A percentile compares a stretch with the other conserved stretches of the same genome.
Conservation (phyloP, 2,888 invertebrate genomes). For the Morpho helenor region DNA sequence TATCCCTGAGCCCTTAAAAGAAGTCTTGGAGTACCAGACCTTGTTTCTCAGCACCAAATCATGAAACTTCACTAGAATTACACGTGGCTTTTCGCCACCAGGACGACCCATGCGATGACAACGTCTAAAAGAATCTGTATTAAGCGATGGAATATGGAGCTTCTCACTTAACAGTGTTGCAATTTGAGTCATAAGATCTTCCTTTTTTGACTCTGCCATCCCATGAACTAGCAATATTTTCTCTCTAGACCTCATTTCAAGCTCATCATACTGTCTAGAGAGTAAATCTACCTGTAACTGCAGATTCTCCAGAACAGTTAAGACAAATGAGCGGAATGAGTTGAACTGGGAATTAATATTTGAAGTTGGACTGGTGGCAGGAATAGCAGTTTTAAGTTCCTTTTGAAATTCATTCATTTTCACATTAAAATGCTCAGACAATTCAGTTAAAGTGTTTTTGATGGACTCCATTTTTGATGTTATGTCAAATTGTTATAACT, state of each 20-base stretch:
- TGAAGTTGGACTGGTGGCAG: conserved; percentile 8
- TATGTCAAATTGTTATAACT: neutral
- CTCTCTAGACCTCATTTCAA: neutral
- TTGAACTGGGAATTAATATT: conserved; percentile 1
- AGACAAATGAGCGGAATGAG: neutral
- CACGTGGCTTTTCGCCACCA: neutral
- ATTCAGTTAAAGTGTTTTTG: too few relatives aligned
- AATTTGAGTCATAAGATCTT: neutral
- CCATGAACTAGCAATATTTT: neutral
- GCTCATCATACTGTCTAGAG: neutral
- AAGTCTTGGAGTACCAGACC: neutral
- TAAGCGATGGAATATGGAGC: neutral
- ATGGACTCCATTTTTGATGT: neutral
- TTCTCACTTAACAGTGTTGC: neutral
- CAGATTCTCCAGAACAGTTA: too few relatives aligned
- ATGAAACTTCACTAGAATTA: neutral
- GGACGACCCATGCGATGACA: neutral
- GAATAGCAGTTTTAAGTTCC: neutral
- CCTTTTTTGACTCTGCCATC: neutral
- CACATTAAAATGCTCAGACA: conserved; percentile 1
- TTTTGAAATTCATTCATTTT: conserved; percentile 14
- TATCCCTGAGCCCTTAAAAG: neutral
- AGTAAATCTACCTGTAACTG: too few relatives aligned
- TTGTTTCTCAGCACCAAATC: neutral
- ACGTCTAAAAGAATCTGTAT: neutral